phyloP scores from a whole-genome alignment of 2,113 vertebrate species.

The Sprattus sprattus region DNA sequence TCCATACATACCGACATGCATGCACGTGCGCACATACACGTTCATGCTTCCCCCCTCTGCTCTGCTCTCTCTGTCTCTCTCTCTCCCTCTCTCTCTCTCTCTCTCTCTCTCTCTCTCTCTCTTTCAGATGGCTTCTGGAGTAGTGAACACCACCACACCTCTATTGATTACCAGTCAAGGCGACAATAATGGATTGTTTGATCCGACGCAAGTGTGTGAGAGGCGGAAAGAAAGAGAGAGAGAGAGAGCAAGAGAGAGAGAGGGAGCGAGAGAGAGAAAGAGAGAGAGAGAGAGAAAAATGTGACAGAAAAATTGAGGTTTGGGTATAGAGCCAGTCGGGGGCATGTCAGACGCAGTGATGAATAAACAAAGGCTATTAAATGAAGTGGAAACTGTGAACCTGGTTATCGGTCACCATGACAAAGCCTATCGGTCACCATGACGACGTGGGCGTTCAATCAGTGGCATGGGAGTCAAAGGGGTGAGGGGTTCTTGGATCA shows the following conservation, averaged over 20 bases:
- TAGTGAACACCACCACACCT: not conserved
- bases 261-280: not conserved
- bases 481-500: not conserved
- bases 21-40: not conserved
- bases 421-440: not conserved
- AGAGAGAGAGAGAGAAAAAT: not conserved
- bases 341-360: not conserved
- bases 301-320: not conserved
- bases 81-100: too few relatives aligned
- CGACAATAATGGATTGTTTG: not conserved
- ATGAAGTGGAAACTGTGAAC: not conserved
- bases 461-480: not conserved
- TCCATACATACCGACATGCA: not conserved
- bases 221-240: not conserved
- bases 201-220: not conserved
- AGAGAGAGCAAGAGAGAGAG: not conserved
- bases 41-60: not conserved
- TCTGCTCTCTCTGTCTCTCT: not conserved
- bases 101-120: too few relatives aligned
- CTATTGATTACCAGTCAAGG: not conserved
- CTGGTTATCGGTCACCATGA: constrained; percentile 7
- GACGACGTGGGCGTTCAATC: not conserved
- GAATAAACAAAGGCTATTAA: not conserved
- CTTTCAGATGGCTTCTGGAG: not conserved
- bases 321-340: not conserved